Evolutionary conservation across 2,888 invertebrate species (phyloP).

Genomic region (Helobdella robusta): DNA sequence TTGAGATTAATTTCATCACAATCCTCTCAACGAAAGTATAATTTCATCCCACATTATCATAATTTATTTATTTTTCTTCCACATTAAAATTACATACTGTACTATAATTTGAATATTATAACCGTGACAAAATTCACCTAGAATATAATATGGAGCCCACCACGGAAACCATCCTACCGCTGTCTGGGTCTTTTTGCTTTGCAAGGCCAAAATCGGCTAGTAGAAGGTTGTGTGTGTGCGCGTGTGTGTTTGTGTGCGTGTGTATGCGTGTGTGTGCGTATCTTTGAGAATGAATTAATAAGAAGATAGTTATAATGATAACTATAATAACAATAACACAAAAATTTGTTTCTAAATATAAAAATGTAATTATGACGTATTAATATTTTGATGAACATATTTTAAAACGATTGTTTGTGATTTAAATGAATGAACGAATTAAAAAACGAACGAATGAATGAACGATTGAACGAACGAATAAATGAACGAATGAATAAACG

Average conservation of each 20-base stretch:
- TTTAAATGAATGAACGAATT: too few relatives aligned
- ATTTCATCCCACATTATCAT: too few relatives aligned
- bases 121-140: constrained; percentile 41
- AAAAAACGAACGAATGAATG: too few relatives aligned
- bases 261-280: constrained; percentile 25
- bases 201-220: constrained; percentile 53
- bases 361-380: constrained; percentile 10
- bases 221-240: too few relatives aligned
- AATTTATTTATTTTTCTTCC: too few relatives aligned
- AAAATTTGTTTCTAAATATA: constrained; percentile 1
- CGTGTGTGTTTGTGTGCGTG: too few relatives aligned
- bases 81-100: too few relatives aligned
- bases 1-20: background rate
- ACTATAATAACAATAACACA: background rate
- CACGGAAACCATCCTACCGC: constrained; percentile 50
- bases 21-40: too few relatives aligned
- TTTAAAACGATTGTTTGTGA: background rate
- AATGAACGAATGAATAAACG: too few relatives aligned
- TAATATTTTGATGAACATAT: background rate
- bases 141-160: constrained; percentile 52
- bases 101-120: background rate
- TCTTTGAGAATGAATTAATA: background rate
- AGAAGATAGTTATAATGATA: background rate
- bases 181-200: constrained; percentile 50
- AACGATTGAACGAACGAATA: too few relatives aligned